Conservation (phyloP, 2,797 vertebrate species). For the Clarias platycephalus region DNA sequence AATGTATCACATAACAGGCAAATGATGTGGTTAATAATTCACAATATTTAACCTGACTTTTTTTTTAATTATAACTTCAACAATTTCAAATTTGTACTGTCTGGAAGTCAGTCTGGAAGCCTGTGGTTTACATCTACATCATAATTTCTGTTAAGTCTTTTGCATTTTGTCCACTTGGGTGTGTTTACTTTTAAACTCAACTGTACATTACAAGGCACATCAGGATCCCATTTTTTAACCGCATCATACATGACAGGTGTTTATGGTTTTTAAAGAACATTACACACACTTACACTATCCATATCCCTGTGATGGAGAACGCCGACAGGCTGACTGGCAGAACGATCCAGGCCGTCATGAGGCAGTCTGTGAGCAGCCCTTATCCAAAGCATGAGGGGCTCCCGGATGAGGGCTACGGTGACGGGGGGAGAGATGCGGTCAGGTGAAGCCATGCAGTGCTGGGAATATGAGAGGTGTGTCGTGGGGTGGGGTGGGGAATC, state of each 20-base stretch:
- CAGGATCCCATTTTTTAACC: background rate
- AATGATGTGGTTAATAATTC: background rate
- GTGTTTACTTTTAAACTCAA: background rate
- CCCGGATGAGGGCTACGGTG: slow-evolving; percentile 54
- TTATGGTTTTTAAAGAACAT: background rate
- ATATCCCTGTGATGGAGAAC: slow-evolving; percentile 95
- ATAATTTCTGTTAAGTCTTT: background rate
- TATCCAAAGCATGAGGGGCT: slow-evolving; percentile 79
- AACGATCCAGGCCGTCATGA: slow-evolving; percentile 96
- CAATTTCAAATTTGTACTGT: background rate
- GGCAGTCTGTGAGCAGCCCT: slow-evolving; percentile 78
- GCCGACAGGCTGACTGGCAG: slow-evolving; percentile 91
- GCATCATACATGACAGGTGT: background rate
- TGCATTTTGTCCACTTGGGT: background rate
- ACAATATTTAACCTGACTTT: background rate
- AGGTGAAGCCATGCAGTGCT: slow-evolving; percentile 55
- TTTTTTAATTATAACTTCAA: too few species aligned
- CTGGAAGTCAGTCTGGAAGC: background rate
- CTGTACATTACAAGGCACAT: background rate
- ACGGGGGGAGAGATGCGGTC: slow-evolving; percentile 24
- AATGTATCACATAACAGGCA: background rate
- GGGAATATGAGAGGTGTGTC: slow-evolving; percentile 18
- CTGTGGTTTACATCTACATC: background rate
- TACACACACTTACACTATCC: slow-evolving; percentile 86
- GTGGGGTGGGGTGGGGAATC: background rate